phyloP scores from a whole-genome alignment of 2,113 vertebrate species.

The Donacobius atricapilla region DNA sequence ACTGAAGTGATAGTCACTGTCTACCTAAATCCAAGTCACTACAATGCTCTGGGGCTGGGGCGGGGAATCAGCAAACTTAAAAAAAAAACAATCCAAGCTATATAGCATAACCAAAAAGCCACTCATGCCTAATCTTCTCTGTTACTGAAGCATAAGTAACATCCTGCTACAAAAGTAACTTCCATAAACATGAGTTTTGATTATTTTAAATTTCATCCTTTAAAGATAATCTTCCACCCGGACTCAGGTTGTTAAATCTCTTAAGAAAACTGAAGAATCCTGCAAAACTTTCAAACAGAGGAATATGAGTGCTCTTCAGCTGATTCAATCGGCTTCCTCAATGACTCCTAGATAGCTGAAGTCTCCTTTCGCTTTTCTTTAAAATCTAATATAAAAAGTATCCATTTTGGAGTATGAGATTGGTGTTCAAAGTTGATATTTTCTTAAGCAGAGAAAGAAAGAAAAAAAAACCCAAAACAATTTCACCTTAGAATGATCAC shows the following conservation, averaged over 20 bases:
- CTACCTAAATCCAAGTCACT: not conserved
- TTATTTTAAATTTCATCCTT: not conserved
- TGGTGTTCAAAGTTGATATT: not conserved
- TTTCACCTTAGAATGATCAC: not conserved
- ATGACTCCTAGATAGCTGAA: not conserved
- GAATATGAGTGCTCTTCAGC: not conserved
- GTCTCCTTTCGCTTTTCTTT: not conserved
- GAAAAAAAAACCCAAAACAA: not conserved
- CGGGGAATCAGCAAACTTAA: not conserved
- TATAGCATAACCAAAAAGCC: not conserved
- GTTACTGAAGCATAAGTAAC: not conserved
- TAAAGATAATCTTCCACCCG: not conserved
- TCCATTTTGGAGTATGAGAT: not conserved
- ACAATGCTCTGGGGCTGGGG: not conserved
- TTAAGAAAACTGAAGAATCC: not conserved
- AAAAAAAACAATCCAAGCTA: not conserved
- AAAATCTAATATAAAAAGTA: not conserved
- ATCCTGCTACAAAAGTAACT: not conserved
- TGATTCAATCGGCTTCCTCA: not conserved
- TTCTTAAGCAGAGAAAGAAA: not conserved
- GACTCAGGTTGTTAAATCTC: not conserved
- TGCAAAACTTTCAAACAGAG: not conserved
- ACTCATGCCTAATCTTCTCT: not conserved
- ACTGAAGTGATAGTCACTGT: constrained; percentile 27
- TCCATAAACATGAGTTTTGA: not conserved